Percentiles rank a stretch among this genome's conserved stretches.
These are phyloP conservation scores for Dreissena polymorpha DNA, from an alignment of 1,140 invertebrate genomes.

Conservation along the genomic window DNA sequence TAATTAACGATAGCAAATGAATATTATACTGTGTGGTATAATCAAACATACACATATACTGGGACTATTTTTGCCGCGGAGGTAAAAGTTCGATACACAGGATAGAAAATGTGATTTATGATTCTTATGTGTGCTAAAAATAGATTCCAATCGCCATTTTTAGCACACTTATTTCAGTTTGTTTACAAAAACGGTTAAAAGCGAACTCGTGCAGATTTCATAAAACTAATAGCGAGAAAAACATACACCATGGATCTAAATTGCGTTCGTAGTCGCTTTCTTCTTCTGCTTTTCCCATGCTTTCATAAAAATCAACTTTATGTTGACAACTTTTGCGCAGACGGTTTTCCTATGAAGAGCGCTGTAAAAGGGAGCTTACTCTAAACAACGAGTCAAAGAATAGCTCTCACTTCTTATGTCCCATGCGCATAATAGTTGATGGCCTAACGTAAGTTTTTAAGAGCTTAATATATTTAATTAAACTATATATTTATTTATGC, in stretches of 20 bases:
- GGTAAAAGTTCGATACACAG: not conserved
- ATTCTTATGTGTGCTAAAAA: conserved; percentile 23
- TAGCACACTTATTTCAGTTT: not conserved
- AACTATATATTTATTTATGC: no score
- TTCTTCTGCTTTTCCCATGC: not conserved
- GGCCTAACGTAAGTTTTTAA: no score
- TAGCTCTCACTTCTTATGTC: no score
- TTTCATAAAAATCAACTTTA: not conserved
- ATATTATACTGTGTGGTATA: no score
- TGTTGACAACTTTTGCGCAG: not conserved
- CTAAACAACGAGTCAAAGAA: no score
- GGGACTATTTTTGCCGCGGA: conserved; percentile 38
- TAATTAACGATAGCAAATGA: no score
- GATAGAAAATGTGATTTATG: conserved; percentile 14
- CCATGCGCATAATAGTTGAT: no score
- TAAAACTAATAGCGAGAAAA: not conserved
- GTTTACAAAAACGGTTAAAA: not conserved
- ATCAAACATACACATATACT: no score
- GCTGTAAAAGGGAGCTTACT: no score
- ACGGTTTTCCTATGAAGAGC: not conserved
- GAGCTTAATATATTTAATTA: no score
- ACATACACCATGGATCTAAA: conserved; percentile 42
- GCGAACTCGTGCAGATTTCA: not conserved
- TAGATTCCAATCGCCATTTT: conserved; percentile 35
- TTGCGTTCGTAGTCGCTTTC: conserved; percentile 43